Base-by-base conservation (phyloP, 2,113 vertebrate species). In the Petromus typicus region DNA sequence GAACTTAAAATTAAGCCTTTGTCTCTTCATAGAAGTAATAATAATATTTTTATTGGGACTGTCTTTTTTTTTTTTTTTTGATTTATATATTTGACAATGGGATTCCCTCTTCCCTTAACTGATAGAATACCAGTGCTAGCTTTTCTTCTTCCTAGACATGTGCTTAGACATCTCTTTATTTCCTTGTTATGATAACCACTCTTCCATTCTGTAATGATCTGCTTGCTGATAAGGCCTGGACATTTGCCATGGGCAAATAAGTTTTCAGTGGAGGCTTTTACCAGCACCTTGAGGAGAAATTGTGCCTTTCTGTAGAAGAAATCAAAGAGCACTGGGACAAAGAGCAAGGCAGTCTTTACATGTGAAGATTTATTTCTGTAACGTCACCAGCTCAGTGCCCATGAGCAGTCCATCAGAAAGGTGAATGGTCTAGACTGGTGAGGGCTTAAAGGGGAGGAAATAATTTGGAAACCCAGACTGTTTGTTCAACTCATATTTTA, bases 1-100 rank as follows among this genome's bases (percentile, higher is more conserved):
- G 94, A 92, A 80, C 37, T 56, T 93, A 86, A 45, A 96, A 69
- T 56, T 71, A 93, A 59, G 82, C 20, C 82, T 94, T 75, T 92
- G 11, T 92, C 87, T 93, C 69, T 71, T 71, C 71, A 90, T 91
- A 81, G 61, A 82, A 56, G 95, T 86, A 88, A 92, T 56, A 75
- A 67, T 94, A 94, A 86, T 94, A 59, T 73, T 57, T 78, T 63
- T 92, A 91, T 59, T 97, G 94, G 37, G 80, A 2, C 51, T 75
- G 43, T n/a, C n/a, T n/a, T n/a, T n/a, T n/a, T n/a, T n/a, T n/a
- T 56, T 90, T 92, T 79, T 86, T 92, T 79, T 43, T 22, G 37
- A 79, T 80, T 93, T 87, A 84, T 79, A 66, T 84, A 66, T 84
- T 91, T 81, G 64, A 66, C 18, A 86, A 66, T 61, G 51, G n/a